These are phyloP conservation scores for Heterochromis multidens DNA, from an alignment of 2,113 vertebrate species.

Conservation along the genomic window DNA sequence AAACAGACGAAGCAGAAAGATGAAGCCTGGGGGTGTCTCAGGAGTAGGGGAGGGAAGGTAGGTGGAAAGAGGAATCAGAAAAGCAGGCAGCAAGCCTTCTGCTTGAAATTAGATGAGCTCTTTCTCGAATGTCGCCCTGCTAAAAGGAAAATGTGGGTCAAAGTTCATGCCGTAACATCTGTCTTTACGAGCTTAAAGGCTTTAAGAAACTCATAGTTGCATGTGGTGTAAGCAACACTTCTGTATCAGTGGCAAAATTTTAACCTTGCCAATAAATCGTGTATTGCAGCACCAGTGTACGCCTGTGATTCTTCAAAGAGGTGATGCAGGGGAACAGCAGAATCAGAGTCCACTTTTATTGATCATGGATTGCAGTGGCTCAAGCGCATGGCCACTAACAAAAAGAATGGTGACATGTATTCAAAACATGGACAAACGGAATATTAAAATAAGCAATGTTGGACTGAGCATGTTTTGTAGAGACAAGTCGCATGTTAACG, in stretches of 20 bases:
- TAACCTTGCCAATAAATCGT: not conserved
- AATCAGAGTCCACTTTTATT: not conserved
- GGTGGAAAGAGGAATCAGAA: not conserved
- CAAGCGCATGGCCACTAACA: not conserved
- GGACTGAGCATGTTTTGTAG: not conserved
- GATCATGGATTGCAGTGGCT: not conserved
- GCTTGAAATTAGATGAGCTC: not conserved
- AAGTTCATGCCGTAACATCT: not conserved
- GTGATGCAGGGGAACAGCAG: not conserved
- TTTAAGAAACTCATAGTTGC: not conserved
- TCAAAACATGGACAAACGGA: not conserved
- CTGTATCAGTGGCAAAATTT: not conserved
- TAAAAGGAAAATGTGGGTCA: not conserved
- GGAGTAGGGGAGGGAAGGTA: not conserved
- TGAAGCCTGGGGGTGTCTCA: constrained; percentile 22
- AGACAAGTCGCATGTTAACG: not conserved
- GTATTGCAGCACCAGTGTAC: not conserved
- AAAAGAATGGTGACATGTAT: not conserved
- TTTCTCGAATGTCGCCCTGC: not conserved
- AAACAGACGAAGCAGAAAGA: constrained; percentile 49
- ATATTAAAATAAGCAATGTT: not conserved
- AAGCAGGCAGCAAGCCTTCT: not conserved
- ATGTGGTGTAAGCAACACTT: not conserved
- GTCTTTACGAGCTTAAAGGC: not conserved
- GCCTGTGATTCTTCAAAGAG: not conserved